Base-by-base conservation (phyloP, 2,888 invertebrate genomes). In the Drosophila siamana region DNA sequence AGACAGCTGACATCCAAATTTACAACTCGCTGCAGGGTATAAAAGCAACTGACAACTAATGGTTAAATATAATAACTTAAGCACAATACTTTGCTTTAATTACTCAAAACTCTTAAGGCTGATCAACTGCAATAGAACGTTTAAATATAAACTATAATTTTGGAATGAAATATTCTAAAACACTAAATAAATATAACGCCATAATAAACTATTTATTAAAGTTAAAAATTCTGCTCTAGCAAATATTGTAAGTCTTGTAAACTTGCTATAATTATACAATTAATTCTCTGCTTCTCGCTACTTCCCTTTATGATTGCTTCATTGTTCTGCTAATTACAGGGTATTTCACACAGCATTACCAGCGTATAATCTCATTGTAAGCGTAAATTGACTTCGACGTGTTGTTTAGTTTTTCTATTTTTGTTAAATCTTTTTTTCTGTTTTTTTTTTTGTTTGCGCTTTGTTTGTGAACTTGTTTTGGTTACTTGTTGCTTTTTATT, bases 401-500 rank as follows among this genome's bases (percentile, higher is more conserved):
- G 40, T 55, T 44, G 55, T 55, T 55, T 24, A 8, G 33, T 22
- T 55, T 55, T 44, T 24, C 47, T 61, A 33, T 36, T 15, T 26
- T 26, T 36, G 43, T 55, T 63, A 63, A 63, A 16, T 64, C 50
- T 62, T 62, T 74, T 33, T 33, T 2, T 30, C n/a, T n/a, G n/a
- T n/a, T 30, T 11, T 47, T 67, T 51, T 67, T 69, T 75, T 71
- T 62, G 40, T 71, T 47, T 69, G 64, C 65, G 78, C 80, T 71
- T 47, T 69, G 64, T 69, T 80, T 84, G 81, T 78, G 69, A 84
- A 78, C 81, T 80, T 78, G 84, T 76, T 79, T 74, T 77, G 62
- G 69, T 77, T 72, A 78, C 75, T 80, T 65, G 75, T 82, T 78
- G 78, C 83, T 80, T 80, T 77, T 85, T 79, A 67, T 64, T n/a